Percentiles rank a stretch among this genome's conserved stretches.
Conservation (phyloP, 2,113 vertebrate species). For the Passer montanus region DNA sequence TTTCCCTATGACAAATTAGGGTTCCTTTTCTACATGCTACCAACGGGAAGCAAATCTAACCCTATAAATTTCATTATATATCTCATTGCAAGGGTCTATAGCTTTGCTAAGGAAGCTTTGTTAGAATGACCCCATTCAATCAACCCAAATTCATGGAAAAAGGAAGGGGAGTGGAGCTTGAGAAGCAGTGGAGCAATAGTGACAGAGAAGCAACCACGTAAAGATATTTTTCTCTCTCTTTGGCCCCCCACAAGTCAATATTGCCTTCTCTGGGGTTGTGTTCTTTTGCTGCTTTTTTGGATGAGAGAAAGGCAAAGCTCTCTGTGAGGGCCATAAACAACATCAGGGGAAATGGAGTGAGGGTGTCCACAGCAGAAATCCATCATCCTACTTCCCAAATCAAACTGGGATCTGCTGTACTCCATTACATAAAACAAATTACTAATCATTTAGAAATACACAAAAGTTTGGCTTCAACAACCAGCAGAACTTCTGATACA, state of each 20-base stretch:
- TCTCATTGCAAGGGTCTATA: background rate
- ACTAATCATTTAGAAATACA: background rate
- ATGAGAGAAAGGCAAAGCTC: background rate
- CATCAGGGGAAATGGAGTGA: rapidly evolving
- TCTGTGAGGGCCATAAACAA: background rate
- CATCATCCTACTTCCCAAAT: background rate
- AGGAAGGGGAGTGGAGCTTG: background rate
- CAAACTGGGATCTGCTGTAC: background rate
- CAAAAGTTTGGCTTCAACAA: background rate
- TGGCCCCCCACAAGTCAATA: background rate
- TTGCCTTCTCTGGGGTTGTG: background rate
- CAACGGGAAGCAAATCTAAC: background rate
- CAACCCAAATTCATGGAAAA: background rate
- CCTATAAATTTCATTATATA: background rate
- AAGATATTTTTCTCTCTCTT: background rate
- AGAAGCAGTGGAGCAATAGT: background rate
- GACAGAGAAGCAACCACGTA: rapidly evolving
- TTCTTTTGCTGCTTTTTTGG: background rate
- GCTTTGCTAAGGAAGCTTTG: background rate
- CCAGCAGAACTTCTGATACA: background rate
- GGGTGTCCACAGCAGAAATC: background rate
- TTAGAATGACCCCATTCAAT: background rate
- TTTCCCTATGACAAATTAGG: background rate
- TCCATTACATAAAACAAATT: background rate
- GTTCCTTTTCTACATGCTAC: background rate